Base-by-base conservation (phyloP, 2,113 vertebrate species). In the Danionella cerebrum region DNA sequence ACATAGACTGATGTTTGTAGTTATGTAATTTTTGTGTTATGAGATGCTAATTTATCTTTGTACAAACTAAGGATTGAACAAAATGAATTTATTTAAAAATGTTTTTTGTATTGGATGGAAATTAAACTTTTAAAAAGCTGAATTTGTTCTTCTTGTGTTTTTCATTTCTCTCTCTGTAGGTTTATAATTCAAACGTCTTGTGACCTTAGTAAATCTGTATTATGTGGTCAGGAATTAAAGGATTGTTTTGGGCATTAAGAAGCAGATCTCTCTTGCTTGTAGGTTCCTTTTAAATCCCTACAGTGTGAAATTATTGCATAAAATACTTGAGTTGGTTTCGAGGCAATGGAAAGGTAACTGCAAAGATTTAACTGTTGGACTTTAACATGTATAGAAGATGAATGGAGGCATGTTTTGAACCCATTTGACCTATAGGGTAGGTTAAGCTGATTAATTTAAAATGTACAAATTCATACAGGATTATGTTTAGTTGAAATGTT, bases 1-100 rank as follows among this genome's bases (percentile, higher is more conserved):
- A 72, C 81, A 73, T 66, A 74, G 65, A 75, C 67, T 45, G 38
- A 65, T 71, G 74, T 80, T 77, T 80, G 64, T 72, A 65, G 58
- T 25, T 70, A 41, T 78, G 70, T 71, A 76, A 57, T 84, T 70
- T 67, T 35, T 87, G 84, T 85, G 80, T 82, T 79, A 74, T 84
- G 77, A 80, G 82, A 82, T 85, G 81, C 79, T 90, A 88, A 89
- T 88, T 90, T 89, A 90, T 90, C 87, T 84, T 84, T 89, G 84
- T 88, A 85, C 79, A 87, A 85, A 82, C 62, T n/a, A 59, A 31
- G 65, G 58, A 78, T 73, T 71, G 59, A 80, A 80, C 39, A 76
- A 80, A 77, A 74, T 75, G 79, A 81, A 81, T 78, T 86, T 87
- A 90, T 89, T 89, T 89, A 89, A 88, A 75, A 66, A 79, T 53